Evolutionary conservation across 2,888 invertebrate species (phyloP).

Genomic region (Furcula furcula): DNA sequence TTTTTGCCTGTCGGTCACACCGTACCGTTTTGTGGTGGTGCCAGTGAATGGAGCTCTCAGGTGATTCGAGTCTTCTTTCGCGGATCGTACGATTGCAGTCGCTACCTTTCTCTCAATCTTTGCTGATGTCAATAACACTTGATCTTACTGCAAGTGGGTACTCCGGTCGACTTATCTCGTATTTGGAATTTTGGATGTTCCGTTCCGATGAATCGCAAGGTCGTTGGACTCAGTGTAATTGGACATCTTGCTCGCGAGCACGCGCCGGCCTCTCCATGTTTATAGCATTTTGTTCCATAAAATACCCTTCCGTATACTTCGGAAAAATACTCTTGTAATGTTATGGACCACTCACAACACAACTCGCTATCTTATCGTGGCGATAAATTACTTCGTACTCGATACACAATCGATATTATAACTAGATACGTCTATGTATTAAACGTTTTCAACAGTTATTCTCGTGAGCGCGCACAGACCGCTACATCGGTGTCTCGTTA

Average conservation of each 20-base stretch:
- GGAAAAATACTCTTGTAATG: conserved; percentile 35
- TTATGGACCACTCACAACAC: conserved; percentile 36
- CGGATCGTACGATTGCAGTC: conserved; percentile 35
- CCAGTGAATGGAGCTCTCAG: conserved; percentile 42
- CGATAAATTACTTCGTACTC: conserved; percentile 72
- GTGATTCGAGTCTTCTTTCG: conserved; percentile 40
- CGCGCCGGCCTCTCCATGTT: background rate
- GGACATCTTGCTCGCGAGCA: conserved; percentile 12
- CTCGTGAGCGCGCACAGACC: conserved; percentile 58
- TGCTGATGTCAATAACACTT: conserved; percentile 46
- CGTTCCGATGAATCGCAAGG: conserved; percentile 37
- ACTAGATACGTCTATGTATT: conserved; percentile 49
- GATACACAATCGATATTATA: conserved; percentile 70
- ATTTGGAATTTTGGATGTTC: conserved; percentile 26
- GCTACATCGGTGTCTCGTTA: conserved; percentile 44
- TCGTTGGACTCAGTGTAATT: conserved; percentile 37
- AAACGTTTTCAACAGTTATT: conserved; percentile 65
- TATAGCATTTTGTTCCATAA: conserved; percentile 8
- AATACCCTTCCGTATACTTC: conserved; percentile 32
- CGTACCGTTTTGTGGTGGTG: conserved; percentile 41
- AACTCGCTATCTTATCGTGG: conserved; percentile 65
- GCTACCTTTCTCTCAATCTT: conserved; percentile 43
- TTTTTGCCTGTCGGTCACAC: conserved; percentile 43
- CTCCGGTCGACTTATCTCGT: conserved; percentile 17
- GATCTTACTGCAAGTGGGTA: conserved; percentile 29